These are phyloP conservation scores for Mythimna lalbum DNA, from an alignment of 2,888 invertebrate genomes.

Conservation along the genomic window DNA sequence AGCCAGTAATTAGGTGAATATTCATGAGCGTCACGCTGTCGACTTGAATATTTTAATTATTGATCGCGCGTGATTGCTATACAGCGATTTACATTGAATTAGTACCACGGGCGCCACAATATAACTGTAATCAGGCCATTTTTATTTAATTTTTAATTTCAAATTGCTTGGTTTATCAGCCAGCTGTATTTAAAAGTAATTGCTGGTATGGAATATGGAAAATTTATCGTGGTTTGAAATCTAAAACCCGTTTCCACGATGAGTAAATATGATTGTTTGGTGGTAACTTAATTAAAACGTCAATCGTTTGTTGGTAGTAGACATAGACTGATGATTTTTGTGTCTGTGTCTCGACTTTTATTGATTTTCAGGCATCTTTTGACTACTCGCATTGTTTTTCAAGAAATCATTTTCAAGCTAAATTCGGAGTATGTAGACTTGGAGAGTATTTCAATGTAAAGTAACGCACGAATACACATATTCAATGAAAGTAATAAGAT, in stretches of 20 bases:
- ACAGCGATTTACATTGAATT: conserved; percentile 54
- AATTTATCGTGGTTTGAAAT: conserved; percentile 12
- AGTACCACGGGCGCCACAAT: conserved; percentile 18
- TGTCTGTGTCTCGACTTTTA: neutral
- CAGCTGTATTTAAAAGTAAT: conserved; percentile 29
- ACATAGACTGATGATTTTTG: neutral
- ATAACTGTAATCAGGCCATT: conserved; percentile 31
- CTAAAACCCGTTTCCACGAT: neutral
- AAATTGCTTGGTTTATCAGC: conserved; percentile 9
- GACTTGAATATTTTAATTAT: conserved; percentile 66
- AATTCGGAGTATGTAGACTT: neutral
- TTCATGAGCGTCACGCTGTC: conserved; percentile 61
- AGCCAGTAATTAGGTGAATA: conserved; percentile 63
- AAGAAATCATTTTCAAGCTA: neutral
- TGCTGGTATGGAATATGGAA: conserved; percentile 14
- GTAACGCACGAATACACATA: neutral
- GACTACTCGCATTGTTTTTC: neutral
- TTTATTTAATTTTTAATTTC: conserved; percentile 32
- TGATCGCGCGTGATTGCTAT: conserved; percentile 54
- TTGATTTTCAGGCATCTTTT: neutral
- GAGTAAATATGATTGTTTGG: neutral
- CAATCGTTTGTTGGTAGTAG: conserved; percentile 1
- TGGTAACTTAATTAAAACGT: conserved; percentile 7
- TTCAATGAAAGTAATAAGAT: neutral
- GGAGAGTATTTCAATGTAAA: neutral